phyloP scores from a whole-genome alignment of 2,888 invertebrate species.

The Lobophora halterata region DNA sequence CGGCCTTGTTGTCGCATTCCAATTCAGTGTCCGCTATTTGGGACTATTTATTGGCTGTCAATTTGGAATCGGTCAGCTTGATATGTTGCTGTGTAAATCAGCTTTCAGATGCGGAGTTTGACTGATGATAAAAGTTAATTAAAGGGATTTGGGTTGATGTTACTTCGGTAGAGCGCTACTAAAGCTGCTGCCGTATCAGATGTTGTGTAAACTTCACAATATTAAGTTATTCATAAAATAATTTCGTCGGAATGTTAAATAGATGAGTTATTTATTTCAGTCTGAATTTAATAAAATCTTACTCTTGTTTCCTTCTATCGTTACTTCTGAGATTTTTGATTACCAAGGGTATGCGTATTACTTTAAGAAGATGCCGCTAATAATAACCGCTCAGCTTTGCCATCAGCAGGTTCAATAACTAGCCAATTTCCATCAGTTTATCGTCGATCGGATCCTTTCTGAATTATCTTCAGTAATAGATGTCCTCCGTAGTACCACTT shows the following conservation, averaged over 20 bases:
- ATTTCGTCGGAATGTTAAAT: no score
- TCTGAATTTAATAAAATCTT: no score
- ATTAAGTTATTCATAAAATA: no score
- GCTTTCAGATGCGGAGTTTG: constrained; percentile 33
- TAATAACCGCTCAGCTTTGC: constrained; percentile 19
- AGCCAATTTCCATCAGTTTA: constrained; percentile 57
- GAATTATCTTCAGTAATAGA: constrained; percentile 72
- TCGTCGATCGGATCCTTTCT: constrained; percentile 56
- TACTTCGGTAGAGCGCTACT: constrained; percentile 15
- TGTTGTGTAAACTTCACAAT: constrained; percentile 6
- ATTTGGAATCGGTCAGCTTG: constrained; percentile 45
- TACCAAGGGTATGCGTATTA: no score
- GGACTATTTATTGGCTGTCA: constrained; percentile 60
- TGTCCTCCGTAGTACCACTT: constrained; percentile 53
- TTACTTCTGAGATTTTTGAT: no score
- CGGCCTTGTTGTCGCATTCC: constrained; percentile 74
- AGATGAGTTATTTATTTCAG: no score
- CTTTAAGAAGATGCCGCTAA: constrained; percentile 9
- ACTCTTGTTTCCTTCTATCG: no score
- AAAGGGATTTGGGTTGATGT: constrained; percentile 22
- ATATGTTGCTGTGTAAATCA: constrained; percentile 44
- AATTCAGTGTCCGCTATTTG: constrained; percentile 57
- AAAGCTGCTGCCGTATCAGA: constrained; percentile 10
- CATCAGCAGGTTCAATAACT: constrained; percentile 31
- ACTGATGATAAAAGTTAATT: constrained; percentile 27